These are phyloP conservation scores for Henicopernis longicauda DNA, from an alignment of 2,113 vertebrate species.

Conservation along the genomic window DNA sequence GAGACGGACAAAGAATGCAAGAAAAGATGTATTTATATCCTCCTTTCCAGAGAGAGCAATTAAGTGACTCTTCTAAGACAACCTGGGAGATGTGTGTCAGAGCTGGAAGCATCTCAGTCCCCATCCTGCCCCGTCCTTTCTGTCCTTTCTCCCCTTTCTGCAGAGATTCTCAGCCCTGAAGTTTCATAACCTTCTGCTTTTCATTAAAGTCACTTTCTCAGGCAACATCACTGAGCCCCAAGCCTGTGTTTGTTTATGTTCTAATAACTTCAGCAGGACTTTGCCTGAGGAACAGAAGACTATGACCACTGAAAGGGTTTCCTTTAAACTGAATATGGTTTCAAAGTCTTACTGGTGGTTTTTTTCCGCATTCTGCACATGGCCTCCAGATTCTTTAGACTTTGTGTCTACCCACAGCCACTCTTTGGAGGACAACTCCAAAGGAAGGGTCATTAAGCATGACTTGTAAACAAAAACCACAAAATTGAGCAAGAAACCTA, in stretches of 20 bases:
- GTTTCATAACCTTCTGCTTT: conserved; percentile 32
- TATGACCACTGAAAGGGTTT: background rate
- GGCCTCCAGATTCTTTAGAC: background rate
- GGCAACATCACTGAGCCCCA: background rate
- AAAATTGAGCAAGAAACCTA: conserved; percentile 52
- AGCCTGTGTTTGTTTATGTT: background rate
- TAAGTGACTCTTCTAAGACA: background rate
- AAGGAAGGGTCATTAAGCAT: background rate
- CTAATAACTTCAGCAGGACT: background rate
- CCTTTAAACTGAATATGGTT: background rate
- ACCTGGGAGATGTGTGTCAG: background rate
- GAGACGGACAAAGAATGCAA: background rate
- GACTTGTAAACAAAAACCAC: background rate
- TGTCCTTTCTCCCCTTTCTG: background rate
- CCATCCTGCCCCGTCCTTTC: background rate
- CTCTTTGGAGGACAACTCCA: background rate
- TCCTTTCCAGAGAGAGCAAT: background rate
- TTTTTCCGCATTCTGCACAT: background rate
- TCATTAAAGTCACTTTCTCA: conserved; percentile 48
- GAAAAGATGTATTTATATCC: background rate
- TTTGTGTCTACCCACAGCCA: background rate
- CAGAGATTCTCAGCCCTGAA: background rate
- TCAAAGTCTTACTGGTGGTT: background rate
- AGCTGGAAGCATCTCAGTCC: background rate
- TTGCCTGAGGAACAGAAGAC: background rate